Base-by-base conservation (phyloP, 2,888 invertebrate species). In the Tiphia femorata region DNA sequence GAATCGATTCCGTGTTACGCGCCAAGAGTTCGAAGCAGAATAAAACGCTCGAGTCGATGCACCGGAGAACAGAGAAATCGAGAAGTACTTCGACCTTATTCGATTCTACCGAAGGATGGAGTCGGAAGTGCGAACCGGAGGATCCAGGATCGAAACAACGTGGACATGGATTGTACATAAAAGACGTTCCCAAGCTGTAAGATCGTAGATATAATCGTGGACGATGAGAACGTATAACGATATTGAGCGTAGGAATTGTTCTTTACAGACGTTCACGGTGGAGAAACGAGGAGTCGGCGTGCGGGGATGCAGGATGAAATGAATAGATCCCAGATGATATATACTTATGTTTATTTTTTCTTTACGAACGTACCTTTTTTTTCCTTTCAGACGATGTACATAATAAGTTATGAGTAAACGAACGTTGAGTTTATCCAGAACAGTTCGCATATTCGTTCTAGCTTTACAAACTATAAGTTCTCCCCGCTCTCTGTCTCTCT, bases 381-480 rank as follows among this genome's bases (percentile, higher is more conserved):
- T 64, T 73, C 72, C 67, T 72, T 72, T 75, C 76, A 75, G 76
- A 79, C 77, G 78, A 80, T 78, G 76, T 81, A 80, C 80, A 82
- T 80, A 79, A 80, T 80, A 80, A 80, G 72, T 81, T 80, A 81
- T 80, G 81, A 82, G 81, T 82, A 82, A 82, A 76, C 68, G 78
- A 80, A 80, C 73, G 76, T 80, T 78, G 77, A 75, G 67, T 75
- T 80, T 79, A 80, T 80, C 81, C 80, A 75, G 62, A 75, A 75
- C 42, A 37, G 20, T 30, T 33, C 20, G 12, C 37, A 27, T 44
- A 42, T 61, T 54, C 41, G 27, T 25, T 43, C 60, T 56, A 47
- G 41, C 50, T 70, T 72, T 70, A 68, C 61, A n/a, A 67, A 66
- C 58, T 64, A 60, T 60, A 55, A 50, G 33, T 40, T 46, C 21